phyloP scores from a whole-genome alignment of 2,888 invertebrate genomes.

The Lasioglossum malachurum region DNA sequence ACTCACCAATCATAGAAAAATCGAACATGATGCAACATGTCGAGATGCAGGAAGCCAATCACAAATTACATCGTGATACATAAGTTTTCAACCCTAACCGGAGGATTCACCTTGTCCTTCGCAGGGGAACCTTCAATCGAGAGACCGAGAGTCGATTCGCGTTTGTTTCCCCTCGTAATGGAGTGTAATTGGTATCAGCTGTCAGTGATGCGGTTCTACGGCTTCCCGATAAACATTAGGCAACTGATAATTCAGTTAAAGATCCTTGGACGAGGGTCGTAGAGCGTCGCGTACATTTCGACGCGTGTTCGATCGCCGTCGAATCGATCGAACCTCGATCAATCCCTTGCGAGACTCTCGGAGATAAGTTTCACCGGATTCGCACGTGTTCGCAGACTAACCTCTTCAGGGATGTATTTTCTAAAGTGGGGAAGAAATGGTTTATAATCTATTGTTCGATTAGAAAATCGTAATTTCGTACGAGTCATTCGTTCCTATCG shows the following conservation, averaged over 20 bases:
- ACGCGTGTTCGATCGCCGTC: not conserved
- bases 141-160: not conserved
- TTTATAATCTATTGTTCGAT: not conserved
- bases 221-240: constrained; percentile 65
- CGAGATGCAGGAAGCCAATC: not conserved
- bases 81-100: not conserved
- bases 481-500: not conserved
- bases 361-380: not conserved
- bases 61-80: not conserved
- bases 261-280: constrained; percentile 49
- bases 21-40: not conserved
- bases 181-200: constrained; percentile 63
- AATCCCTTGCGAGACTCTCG: not conserved
- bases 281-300: not conserved
- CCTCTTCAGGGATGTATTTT: not conserved
- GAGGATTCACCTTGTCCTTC: not conserved
- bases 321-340: not conserved
- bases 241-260: constrained; percentile 63
- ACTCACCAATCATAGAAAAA: not conserved
- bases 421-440: not conserved
- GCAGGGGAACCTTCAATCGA: not conserved
- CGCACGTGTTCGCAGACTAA: not conserved
- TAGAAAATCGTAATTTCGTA: not conserved
- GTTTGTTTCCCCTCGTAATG: constrained; percentile 40
- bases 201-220: constrained; percentile 43